Conservation (phyloP, 2,888 invertebrate species). For the Harpalus rubripes region DNA sequence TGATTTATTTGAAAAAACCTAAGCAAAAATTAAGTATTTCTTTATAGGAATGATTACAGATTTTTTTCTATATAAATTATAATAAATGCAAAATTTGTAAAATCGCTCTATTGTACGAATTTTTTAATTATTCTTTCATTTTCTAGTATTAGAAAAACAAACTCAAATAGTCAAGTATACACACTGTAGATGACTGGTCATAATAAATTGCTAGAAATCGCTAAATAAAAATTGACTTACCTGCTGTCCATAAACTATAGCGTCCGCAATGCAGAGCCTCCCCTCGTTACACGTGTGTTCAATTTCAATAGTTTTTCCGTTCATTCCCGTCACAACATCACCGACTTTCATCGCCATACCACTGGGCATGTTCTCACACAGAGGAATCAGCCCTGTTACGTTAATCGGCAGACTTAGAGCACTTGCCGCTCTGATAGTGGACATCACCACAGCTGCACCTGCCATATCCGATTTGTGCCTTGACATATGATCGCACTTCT, state of each 20-base stretch:
- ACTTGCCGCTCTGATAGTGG: conserved; percentile 79
- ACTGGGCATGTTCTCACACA: conserved; percentile 79
- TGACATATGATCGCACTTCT: conserved; percentile 74
- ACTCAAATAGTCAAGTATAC: too few relatives aligned
- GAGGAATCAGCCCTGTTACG: conserved; percentile 77
- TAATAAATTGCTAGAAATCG: not conserved
- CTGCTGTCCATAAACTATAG: conserved; percentile 76
- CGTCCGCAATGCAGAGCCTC: conserved; percentile 75
- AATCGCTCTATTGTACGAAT: too few relatives aligned
- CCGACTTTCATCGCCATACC: conserved; percentile 81
- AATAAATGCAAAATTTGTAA: too few relatives aligned
- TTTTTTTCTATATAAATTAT: too few relatives aligned
- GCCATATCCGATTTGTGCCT: conserved; percentile 81
- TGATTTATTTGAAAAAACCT: too few relatives aligned
- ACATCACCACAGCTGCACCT: conserved; percentile 81
- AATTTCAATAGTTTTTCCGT: conserved; percentile 82
- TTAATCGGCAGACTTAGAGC: conserved; percentile 80
- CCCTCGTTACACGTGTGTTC: conserved; percentile 82
- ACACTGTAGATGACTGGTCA: too few relatives aligned
- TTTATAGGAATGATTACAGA: too few relatives aligned
- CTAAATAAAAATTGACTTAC: not conserved
- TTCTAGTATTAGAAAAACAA: too few relatives aligned
- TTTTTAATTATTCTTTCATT: too few relatives aligned
- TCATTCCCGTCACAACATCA: conserved; percentile 77
- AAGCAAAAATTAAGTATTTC: too few relatives aligned